Conservation (phyloP, 2,888 invertebrate genomes). For the Brachyptera risi region DNA sequence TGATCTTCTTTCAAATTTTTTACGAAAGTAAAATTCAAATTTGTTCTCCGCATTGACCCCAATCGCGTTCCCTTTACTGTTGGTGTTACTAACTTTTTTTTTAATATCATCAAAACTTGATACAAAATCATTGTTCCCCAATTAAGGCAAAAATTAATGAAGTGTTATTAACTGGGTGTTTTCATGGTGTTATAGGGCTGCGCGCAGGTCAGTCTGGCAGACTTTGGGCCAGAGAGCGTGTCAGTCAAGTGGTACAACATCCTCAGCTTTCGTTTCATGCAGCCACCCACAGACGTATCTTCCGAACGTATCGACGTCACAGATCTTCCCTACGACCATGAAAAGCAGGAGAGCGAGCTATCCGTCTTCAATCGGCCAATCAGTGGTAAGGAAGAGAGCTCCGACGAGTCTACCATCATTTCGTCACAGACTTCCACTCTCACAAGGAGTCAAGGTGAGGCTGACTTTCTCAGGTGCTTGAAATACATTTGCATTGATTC, state of each 20-base stretch:
- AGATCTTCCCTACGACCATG: conserved; percentile 37
- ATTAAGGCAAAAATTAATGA: too few relatives aligned
- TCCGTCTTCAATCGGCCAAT: conserved; percentile 45
- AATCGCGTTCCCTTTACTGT: too few relatives aligned
- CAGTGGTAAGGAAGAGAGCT: conserved; percentile 75
- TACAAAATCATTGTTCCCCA: too few relatives aligned
- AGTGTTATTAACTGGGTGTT: conserved; percentile 25
- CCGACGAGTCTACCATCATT: conserved; percentile 94
- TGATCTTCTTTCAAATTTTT: too few relatives aligned
- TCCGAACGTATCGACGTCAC: background rate
- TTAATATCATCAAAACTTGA: too few relatives aligned
- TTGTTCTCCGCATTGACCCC: too few relatives aligned
- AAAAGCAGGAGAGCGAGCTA: conserved; percentile 52
- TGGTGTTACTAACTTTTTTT: too few relatives aligned
- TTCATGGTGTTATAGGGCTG: conserved; percentile 65
- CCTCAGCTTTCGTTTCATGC: conserved; percentile 75
- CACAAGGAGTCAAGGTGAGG: conserved; percentile 74
- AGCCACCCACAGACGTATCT: conserved; percentile 43
- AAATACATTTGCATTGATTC: too few relatives aligned
- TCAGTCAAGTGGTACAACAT: conserved; percentile 94
- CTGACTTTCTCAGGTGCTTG: too few relatives aligned
- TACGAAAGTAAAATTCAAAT: too few relatives aligned
- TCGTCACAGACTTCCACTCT: conserved; percentile 95
- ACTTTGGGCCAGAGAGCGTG: conserved; percentile 79
- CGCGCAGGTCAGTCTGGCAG: conserved; percentile 92